Conservation (phyloP, 2,888 invertebrate species). For the Celastrina argiolus region DNA sequence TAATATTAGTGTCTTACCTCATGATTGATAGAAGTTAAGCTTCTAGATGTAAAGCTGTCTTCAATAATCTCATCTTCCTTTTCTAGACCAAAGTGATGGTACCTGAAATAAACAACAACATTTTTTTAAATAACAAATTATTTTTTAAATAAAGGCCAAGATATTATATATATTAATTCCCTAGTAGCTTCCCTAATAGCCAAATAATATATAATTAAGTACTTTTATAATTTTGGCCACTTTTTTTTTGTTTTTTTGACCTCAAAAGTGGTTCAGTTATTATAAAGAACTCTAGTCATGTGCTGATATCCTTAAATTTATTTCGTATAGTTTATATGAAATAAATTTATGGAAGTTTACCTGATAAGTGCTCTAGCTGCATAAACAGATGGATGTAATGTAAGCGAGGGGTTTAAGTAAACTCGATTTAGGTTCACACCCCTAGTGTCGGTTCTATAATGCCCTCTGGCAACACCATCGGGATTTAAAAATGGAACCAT, state of each 20-base stretch:
- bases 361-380: constrained; percentile 88
- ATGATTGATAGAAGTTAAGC: constrained; percentile 63
- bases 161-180: no score
- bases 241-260: no score
- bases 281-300: no score
- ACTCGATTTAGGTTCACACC: constrained; percentile 93
- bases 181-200: no score
- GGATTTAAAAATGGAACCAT: constrained; percentile 94
- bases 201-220: no score
- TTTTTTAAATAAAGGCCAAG: no score
- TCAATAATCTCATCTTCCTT: constrained; percentile 76
- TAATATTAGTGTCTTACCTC: constrained; percentile 46
- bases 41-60: constrained; percentile 59
- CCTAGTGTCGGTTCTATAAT: constrained; percentile 90
- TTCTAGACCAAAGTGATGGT: constrained; percentile 83
- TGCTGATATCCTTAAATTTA: no score
- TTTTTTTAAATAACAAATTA: neutral
- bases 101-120: constrained; percentile 50
- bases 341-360: constrained; percentile 46
- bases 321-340: no score
- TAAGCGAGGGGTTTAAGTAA: constrained; percentile 86
- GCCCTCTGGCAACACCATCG: constrained; percentile 91
- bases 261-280: no score
- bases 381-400: constrained; percentile 89
- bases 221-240: no score